These are phyloP conservation scores for Steinernema carpocapsae DNA, from an alignment of 2,888 invertebrate species.

Conservation along the genomic window DNA sequence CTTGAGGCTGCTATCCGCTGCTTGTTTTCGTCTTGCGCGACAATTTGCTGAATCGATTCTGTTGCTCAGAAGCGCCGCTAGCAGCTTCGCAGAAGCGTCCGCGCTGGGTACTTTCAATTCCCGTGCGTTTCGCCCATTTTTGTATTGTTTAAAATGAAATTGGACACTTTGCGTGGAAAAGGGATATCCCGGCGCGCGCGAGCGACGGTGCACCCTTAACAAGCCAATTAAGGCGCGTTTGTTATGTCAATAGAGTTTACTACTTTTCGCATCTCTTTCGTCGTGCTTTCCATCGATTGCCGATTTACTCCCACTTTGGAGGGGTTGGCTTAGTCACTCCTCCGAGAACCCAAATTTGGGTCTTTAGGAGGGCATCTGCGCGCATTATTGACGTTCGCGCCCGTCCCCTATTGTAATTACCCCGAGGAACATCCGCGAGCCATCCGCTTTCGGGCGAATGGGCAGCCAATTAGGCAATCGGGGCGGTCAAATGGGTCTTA, in stretches of 20 bases:
- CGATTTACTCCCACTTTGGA: background rate
- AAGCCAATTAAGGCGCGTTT: conserved; percentile 22
- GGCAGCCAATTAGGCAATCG: conserved; percentile 17
- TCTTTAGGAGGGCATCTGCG: background rate
- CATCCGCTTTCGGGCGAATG: background rate
- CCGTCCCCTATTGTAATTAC: conserved; percentile 13
- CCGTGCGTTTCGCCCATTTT: background rate
- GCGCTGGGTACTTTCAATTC: background rate
- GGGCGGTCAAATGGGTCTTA: background rate
- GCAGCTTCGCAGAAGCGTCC: background rate
- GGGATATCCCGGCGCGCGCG: background rate
- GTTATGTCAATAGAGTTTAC: conserved; percentile 21
- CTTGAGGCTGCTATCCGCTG: conserved; percentile 3
- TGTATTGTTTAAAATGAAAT: background rate
- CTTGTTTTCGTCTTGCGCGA: conserved; percentile 33
- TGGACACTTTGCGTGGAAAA: background rate
- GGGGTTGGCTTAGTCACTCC: too few species aligned
- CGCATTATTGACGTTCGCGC: conserved; percentile 11
- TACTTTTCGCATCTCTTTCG: conserved; percentile 6
- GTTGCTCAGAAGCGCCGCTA: background rate
- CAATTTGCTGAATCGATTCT: conserved; percentile 31
- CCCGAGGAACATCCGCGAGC: background rate
- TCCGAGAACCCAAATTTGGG: too few species aligned
- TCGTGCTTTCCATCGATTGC: conserved; percentile 21
- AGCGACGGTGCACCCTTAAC: background rate